These are phyloP conservation scores for Hypercompe scribonia DNA, from an alignment of 2,888 invertebrate genomes.

Conservation along the genomic window DNA sequence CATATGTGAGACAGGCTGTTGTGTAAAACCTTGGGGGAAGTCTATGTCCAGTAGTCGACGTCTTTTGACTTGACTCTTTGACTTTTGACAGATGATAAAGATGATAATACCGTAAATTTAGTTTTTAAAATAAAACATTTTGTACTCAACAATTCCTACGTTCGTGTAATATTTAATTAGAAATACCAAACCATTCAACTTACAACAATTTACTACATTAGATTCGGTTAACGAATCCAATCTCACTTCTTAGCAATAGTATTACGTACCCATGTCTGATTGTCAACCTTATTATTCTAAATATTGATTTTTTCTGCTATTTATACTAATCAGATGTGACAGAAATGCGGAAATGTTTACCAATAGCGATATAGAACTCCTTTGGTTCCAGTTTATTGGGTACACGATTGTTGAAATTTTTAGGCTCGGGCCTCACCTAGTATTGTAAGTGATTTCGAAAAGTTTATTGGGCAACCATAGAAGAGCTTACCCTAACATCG, in stretches of 20 bases:
- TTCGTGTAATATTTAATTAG: constrained; percentile 17
- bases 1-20: too few relatives aligned
- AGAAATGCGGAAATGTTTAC: constrained; percentile 45
- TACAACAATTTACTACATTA: constrained; percentile 32
- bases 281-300: constrained; percentile 29
- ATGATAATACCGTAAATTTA: too few relatives aligned
- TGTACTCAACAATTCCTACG: background rate
- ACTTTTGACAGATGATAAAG: too few relatives aligned
- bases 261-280: constrained; percentile 38
- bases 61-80: too few relatives aligned
- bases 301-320: constrained; percentile 40
- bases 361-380: constrained; percentile 69
- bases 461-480: constrained; percentile 19
- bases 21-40: too few relatives aligned
- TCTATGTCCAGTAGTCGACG: too few relatives aligned
- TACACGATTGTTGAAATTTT: constrained; percentile 59
- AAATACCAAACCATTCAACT: constrained; percentile 21
- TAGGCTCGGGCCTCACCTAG: constrained; percentile 14
- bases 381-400: constrained; percentile 67
- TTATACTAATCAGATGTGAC: constrained; percentile 30
- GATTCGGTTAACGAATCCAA: constrained; percentile 37
- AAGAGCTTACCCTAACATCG: constrained; percentile 11
- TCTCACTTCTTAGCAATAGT: constrained; percentile 37
- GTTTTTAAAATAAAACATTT: background rate
- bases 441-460: constrained; percentile 25